These are phyloP conservation scores for Zosterops japonicus DNA, from an alignment of 2,113 vertebrate genomes.

Conservation along the genomic window DNA sequence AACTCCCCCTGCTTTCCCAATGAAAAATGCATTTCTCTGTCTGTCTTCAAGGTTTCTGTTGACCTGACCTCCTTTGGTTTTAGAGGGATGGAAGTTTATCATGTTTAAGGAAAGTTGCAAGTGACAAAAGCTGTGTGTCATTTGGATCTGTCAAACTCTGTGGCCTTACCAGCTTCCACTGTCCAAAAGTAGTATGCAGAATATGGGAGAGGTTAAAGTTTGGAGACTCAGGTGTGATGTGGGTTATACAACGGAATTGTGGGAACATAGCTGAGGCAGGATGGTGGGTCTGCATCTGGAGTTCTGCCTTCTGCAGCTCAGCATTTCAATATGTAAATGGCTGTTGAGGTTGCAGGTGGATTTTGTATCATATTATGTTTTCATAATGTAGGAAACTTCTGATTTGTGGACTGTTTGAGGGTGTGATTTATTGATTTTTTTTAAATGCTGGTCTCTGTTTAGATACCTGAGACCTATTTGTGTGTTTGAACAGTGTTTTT, in stretches of 20 bases:
- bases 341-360: background rate
- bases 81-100: background rate
- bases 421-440: background rate
- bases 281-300: background rate
- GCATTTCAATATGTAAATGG: background rate
- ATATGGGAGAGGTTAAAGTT: background rate
- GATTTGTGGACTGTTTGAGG: background rate
- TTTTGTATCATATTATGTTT: background rate
- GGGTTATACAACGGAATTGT: background rate
- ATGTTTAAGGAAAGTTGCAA: background rate
- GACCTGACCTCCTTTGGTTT: background rate
- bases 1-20: background rate
- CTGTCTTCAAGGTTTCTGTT: background rate
- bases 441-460: background rate
- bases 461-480: background rate
- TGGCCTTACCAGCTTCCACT: background rate
- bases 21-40: background rate
- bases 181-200: background rate
- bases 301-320: background rate
- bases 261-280: background rate
- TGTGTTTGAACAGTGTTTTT: background rate
- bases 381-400: background rate
- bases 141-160: background rate
- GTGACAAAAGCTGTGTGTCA: background rate
- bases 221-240: background rate